Evolutionary conservation across 2,113 vertebrate species (phyloP).

Genomic region (Oostethus manadensis): DNA sequence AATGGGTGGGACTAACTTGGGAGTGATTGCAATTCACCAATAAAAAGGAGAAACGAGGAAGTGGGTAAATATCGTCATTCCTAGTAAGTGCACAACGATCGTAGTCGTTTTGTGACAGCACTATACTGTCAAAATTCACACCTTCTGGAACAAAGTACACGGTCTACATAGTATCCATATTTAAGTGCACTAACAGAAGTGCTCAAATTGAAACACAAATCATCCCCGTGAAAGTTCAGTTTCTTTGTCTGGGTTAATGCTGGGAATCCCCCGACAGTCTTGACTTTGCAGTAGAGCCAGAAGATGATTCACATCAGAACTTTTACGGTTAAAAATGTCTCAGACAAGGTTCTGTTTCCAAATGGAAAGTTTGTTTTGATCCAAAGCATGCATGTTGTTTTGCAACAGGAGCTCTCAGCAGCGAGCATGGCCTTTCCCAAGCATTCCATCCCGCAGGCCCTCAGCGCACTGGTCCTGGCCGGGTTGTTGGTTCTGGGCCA

Average conservation of each 20-base stretch:
- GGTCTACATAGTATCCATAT: too few species aligned
- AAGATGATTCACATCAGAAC: not conserved
- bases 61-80: too few species aligned
- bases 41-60: too few species aligned
- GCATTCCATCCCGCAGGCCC: conserved; percentile 53
- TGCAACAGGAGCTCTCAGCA: conserved; percentile 31
- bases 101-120: too few species aligned
- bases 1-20: too few species aligned
- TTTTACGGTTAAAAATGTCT: not conserved
- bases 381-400: conserved; percentile 6
- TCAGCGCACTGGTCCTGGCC: conserved; percentile 66
- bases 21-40: too few species aligned
- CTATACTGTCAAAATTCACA: too few species aligned
- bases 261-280: not conserved
- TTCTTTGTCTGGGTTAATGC: not conserved
- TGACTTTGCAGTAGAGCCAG: not conserved
- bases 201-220: too few species aligned
- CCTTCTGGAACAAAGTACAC: too few species aligned
- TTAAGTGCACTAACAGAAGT: too few species aligned
- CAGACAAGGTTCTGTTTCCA: not conserved
- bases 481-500: conserved; percentile 60
- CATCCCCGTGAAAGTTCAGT: not conserved
- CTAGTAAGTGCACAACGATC: too few species aligned
- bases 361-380: conserved; percentile 12
- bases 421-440: conserved; percentile 48